Evolutionary conservation across 1,140 invertebrate genomes (phyloP), one percentile per base, ranked within the genome.

Genomic region (Neomicropteryx cornuta): DNA sequence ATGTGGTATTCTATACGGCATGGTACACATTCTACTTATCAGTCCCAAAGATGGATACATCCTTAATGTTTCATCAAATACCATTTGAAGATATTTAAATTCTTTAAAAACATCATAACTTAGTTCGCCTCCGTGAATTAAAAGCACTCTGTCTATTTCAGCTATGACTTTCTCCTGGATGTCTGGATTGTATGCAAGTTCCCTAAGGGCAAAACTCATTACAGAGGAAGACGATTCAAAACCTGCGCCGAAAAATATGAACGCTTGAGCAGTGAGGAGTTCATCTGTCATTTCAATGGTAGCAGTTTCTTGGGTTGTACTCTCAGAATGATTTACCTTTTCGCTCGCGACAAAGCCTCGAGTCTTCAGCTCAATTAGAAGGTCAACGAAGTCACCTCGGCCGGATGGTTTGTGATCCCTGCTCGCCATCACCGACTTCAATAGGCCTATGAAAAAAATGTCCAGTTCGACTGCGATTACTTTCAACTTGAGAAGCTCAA

Each of bases 141-240:
- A 24, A 14, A 58, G 31, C 2, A 57, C 44, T 19, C 47, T 33
- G 10, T 56, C 47, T 2, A 80, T 69, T 56, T 79, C 76, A 6
- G 56, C 41, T 13, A 57, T 46, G 2, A 72, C 41, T 36, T 60
- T 62, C 2, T 68, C 46, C 45, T 81, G 76, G 23, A 71, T 41
- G 2, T 74, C 70, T 5, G 66, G 68, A 45, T 75, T 50, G 19
- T 56, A 47, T 0, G 75, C 72, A 24, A 80, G 49, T 24, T 65
- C 58, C 42, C 70, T 73, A 0, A 67, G 42, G 3, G 58, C 52
- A 38, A 70, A 73, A 2, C 59, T 51, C 44, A 79, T 46, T 0
- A 69, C 49, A 5, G 59, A 44, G 17, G 58, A 62, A 0, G 57
- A 48, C 1, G 61, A 52, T 14, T 46, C 46, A 19, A 64, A 44